phyloP scores from a whole-genome alignment of 35 echinoderm and acorn worm genomes.

The Chiridota heheva region DNA sequence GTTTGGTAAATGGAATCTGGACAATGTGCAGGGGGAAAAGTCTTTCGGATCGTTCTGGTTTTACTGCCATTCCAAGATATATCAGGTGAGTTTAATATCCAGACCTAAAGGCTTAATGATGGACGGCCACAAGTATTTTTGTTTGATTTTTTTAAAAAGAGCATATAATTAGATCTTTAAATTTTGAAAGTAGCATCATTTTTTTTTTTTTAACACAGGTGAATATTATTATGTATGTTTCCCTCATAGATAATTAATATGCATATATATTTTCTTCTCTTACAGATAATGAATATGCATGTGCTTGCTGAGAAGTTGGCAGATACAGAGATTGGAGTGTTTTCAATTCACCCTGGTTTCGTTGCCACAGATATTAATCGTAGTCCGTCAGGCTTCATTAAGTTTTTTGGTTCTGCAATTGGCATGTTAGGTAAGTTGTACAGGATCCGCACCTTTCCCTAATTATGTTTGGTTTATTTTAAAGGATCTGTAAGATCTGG shows the following conservation, averaged over 20 bases:
- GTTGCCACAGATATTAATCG: slow-evolving; percentile 41
- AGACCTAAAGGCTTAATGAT: too few relatives aligned
- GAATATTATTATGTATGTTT: too few relatives aligned
- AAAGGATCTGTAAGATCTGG: too few relatives aligned
- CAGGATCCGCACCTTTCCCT: too few relatives aligned
- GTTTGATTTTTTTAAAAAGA: too few relatives aligned
- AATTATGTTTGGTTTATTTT: too few relatives aligned
- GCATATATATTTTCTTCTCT: background rate
- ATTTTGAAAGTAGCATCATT: too few relatives aligned
- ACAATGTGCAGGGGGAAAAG: slow-evolving; percentile 26
- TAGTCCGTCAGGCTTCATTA: background rate
- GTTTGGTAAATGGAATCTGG: background rate
- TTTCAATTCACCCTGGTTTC: slow-evolving; percentile 46
- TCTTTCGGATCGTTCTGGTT: background rate
- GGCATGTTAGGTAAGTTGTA: background rate
- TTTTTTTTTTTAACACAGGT: too few relatives aligned
- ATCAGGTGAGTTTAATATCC: slow-evolving; percentile 29
- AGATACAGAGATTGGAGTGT: background rate
- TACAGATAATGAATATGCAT: slow-evolving; percentile 53
- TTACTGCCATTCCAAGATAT: slow-evolving; percentile 39
- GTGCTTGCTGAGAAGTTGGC: background rate
- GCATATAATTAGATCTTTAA: too few relatives aligned
- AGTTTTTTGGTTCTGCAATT: background rate
- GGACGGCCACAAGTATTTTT: too few relatives aligned
- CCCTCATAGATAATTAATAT: too few relatives aligned